A percentile compares a stretch with the other conserved stretches of the same genome.
phyloP scores from a whole-genome alignment of 2,888 invertebrate species.

The Pristionchus arcanus region DNA sequence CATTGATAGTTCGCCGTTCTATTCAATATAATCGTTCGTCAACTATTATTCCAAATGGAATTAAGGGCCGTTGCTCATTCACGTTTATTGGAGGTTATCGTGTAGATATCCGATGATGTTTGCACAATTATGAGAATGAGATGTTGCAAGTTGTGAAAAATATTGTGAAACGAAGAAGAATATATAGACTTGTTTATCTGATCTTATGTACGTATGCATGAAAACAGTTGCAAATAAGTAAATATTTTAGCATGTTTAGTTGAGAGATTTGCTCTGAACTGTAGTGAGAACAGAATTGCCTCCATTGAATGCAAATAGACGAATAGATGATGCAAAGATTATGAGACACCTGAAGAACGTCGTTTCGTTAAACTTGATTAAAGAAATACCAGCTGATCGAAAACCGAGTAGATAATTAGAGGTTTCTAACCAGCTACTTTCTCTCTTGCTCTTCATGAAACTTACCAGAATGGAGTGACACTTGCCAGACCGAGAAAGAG shows the following conservation, averaged over 20 bases:
- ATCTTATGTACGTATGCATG: too few relatives aligned
- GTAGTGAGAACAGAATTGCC: background rate
- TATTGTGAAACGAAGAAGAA: too few relatives aligned
- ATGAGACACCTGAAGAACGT: background rate
- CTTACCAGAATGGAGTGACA: constrained; percentile 1
- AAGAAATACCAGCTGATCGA: background rate
- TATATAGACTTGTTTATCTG: too few relatives aligned
- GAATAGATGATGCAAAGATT: background rate
- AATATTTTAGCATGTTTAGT: background rate
- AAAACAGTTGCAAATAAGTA: too few relatives aligned
- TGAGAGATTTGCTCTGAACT: background rate
- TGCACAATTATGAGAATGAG: too few relatives aligned
- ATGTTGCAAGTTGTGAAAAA: too few relatives aligned
- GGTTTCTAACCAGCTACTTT: background rate
- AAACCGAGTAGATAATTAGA: background rate
- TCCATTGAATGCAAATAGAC: background rate
- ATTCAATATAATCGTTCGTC: too few relatives aligned
- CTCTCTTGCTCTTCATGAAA: background rate
- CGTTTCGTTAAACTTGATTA: background rate
- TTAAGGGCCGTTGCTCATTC: too few relatives aligned
- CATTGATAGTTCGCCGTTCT: too few relatives aligned
- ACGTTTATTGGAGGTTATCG: too few relatives aligned
- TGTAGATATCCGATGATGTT: too few relatives aligned
- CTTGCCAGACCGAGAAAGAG: background rate
- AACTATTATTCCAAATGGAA: too few relatives aligned